phyloP scores from a whole-genome alignment of 2,888 invertebrate genomes.

The Caenorhabditis sp. region DNA sequence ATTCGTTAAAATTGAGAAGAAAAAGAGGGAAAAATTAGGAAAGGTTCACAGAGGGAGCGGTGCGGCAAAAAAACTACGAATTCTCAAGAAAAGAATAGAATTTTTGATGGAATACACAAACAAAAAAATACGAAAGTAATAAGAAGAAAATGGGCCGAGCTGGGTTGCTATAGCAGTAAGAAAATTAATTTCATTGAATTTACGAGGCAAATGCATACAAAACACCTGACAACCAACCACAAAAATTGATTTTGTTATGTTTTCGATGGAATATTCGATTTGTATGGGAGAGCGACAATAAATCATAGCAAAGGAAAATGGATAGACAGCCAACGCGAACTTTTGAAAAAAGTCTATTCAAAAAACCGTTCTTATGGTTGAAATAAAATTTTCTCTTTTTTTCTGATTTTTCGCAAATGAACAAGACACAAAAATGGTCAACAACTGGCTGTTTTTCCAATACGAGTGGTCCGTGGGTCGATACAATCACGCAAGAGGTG shows the following conservation, averaged over 20 bases:
- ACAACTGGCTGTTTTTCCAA: not conserved
- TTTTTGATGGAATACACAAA: not conserved
- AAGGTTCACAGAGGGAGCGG: not conserved
- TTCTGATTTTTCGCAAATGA: too few species aligned
- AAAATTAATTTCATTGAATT: slow-evolving; percentile 37
- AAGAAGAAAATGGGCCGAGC: not conserved
- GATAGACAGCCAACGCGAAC: not conserved
- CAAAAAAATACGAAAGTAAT: slow-evolving; percentile 5
- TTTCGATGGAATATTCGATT: slow-evolving; percentile 37
- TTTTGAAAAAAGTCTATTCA: not conserved
- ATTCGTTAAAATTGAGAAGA: slow-evolving; percentile 24
- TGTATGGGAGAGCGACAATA: slow-evolving; percentile 29
- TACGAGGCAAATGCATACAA: slow-evolving; percentile 6
- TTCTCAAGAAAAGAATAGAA: not conserved
- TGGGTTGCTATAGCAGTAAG: slow-evolving; percentile 44
- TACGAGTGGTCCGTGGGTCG: slow-evolving; percentile 10
- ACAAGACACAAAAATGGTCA: not conserved
- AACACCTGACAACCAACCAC: not conserved
- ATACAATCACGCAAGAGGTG: slow-evolving; percentile 37
- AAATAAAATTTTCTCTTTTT: too few species aligned
- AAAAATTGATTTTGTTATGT: slow-evolving; percentile 1
- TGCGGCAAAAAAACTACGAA: slow-evolving; percentile 5
- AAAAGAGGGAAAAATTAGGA: slow-evolving; percentile 2
- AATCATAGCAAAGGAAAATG: slow-evolving; percentile 18
- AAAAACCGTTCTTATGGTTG: too few species aligned